Conservation (phyloP, 2,113 vertebrate species). For the Phodopus roborovskii region DNA sequence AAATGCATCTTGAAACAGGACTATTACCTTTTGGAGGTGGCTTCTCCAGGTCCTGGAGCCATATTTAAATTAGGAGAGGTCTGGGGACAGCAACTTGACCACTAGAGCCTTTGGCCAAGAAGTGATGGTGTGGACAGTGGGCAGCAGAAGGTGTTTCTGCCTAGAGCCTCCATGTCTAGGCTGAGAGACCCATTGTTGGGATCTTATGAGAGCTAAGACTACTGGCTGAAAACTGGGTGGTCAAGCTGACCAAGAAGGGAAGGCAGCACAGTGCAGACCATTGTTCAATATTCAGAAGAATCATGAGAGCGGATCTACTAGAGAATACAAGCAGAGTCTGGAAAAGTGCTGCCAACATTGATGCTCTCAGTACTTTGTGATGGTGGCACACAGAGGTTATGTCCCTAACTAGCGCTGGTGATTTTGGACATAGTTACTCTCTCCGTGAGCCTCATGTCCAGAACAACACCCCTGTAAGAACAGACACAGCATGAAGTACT, state of each 20-base stretch:
- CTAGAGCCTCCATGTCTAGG: neutral
- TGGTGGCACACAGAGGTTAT: neutral
- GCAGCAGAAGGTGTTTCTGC: neutral
- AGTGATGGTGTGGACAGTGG: neutral
- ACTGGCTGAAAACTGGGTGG: neutral
- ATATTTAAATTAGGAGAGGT: neutral
- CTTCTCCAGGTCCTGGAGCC: neutral
- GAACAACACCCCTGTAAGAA: neutral
- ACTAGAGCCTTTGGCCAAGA: neutral
- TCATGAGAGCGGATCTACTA: neutral
- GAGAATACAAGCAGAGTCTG: neutral
- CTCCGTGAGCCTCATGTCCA: neutral
- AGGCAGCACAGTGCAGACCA: neutral
- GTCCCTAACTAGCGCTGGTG: neutral
- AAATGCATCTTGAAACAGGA: neutral
- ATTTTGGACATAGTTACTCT: neutral
- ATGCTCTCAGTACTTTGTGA: too few relatives aligned
- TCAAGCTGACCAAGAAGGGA: neutral
- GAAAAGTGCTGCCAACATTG: neutral
- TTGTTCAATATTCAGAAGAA: neutral
- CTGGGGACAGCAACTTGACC: neutral
- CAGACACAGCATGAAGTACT: neutral
- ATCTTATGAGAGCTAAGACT: neutral
- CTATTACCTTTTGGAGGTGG: too few relatives aligned
- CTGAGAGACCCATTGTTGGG: neutral